phyloP scores from a whole-genome alignment of 1,140 invertebrate genomes.

The Lordiphosa collinella region DNA sequence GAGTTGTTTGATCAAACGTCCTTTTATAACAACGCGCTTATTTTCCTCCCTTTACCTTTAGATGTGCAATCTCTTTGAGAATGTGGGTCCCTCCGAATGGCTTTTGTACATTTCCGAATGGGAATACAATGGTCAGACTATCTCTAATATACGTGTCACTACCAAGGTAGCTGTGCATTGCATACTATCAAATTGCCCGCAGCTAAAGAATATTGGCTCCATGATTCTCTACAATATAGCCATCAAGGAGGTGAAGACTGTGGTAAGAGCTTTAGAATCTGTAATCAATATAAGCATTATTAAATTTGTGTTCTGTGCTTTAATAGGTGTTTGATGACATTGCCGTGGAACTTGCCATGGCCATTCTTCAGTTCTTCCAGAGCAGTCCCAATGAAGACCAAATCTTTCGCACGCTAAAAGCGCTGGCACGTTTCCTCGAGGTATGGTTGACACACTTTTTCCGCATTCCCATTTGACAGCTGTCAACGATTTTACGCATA shows the following conservation, averaged over 20 bases:
- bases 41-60: conserved; percentile 63
- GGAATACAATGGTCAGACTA: conserved; percentile 86
- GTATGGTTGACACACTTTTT: conserved; percentile 80
- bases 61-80: conserved; percentile 95
- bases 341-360: conserved; percentile 94
- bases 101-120: conserved; percentile 95
- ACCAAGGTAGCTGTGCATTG: conserved; percentile 94
- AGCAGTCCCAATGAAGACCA: conserved; percentile 89
- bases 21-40: too few relatives aligned
- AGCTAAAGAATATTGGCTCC: conserved; percentile 89
- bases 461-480: conserved; percentile 30
- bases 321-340: conserved; percentile 94
- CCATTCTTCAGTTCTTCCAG: conserved; percentile 93
- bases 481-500: conserved; percentile 37
- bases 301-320: background rate
- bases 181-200: conserved; percentile 86
- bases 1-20: conserved; percentile 27
- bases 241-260: conserved; percentile 97
- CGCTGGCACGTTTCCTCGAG: conserved; percentile 88
- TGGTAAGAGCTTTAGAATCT: conserved; percentile 85
- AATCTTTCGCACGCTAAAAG: conserved; percentile 88
- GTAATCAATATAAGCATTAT: background rate
- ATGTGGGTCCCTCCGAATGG: conserved; percentile 94
- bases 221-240: conserved; percentile 95
- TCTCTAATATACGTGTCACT: conserved; percentile 94